These are phyloP conservation scores for Papilio xuthus DNA, from an alignment of 1,140 invertebrate genomes.

Conservation along the genomic window DNA sequence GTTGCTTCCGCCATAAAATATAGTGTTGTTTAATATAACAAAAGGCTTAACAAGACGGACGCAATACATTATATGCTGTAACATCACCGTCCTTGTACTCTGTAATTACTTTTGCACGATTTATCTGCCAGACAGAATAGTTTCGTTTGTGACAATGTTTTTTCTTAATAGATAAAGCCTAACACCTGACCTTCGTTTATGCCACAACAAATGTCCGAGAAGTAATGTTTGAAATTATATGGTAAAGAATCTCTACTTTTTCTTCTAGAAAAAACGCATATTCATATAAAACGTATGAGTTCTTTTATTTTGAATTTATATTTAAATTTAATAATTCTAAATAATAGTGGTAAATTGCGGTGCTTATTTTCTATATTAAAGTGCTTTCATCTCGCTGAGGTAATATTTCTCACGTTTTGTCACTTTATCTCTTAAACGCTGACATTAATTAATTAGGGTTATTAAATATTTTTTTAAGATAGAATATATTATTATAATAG, in stretches of 20 bases:
- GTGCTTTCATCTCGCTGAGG: not conserved
- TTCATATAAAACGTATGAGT: not conserved
- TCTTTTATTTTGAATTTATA: not conserved
- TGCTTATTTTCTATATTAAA: not conserved
- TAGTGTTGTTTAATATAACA: not conserved
- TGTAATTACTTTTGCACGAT: not conserved
- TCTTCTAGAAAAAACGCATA: not conserved
- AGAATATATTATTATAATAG: not conserved
- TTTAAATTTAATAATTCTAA: not conserved
- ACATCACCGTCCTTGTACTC: not conserved
- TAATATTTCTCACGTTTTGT: not conserved
- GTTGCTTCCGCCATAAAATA: not conserved
- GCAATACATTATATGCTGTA: not conserved
- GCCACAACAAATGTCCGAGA: not conserved
- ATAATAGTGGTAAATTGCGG: not conserved
- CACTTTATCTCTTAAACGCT: not conserved
- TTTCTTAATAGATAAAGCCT: not conserved
- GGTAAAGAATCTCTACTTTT: not conserved
- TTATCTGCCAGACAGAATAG: not conserved
- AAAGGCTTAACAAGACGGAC: not conserved
- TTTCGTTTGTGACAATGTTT: slow-evolving; percentile 4
- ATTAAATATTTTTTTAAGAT: not conserved
- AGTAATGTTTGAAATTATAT: not conserved
- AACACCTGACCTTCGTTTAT: not conserved
- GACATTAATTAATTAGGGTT: not conserved